Evolutionary conservation across 2,888 invertebrate genomes (phyloP), one percentile per base, ranked within the genome.

Genomic region (Morpho achilles): DNA sequence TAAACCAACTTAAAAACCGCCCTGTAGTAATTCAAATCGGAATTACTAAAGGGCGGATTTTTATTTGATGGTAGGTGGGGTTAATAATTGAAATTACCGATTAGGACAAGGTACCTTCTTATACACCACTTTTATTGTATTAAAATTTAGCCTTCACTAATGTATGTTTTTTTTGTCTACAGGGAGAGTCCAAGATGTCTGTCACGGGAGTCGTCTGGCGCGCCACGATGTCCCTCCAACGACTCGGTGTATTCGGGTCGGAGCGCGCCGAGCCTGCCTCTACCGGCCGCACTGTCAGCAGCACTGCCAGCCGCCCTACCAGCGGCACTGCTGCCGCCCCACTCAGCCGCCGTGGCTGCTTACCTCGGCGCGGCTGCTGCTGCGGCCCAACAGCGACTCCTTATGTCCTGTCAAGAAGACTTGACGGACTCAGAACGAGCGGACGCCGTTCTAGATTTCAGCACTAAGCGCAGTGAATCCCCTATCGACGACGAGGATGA

Each of bases 101-200:
- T n/a, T n/a, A n/a, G n/a, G n/a, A n/a, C n/a, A n/a, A n/a, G n/a
- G n/a, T n/a, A n/a, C n/a, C n/a, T n/a, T n/a, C n/a, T n/a, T n/a
- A n/a, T n/a, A n/a, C n/a, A n/a, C n/a, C n/a, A 16, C 1, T 16
- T 1, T 16, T 16, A 16, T 16, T 16, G 1, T 1, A 16, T 16
- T 16, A 16, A 16, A 16, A 16, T 16, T 16, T 16, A 16, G 16
- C 16, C 16, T 16, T 32, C 32, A 32, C 10, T 23, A 45, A 45
- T 45, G 23, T 53, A 53, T 39, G 8, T 56, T 61, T 54, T 79
- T 73, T 76, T 91, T 91, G 91, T 87, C 93, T 93, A 16, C 93
- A 96, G 96, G 90, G 96, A 96, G 85, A 95, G 95, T 85, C 95
- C 96, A 67, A 93, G 96, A 77, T 96, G 96, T 87, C 94, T 96